Percentiles rank a stretch among this genome's conserved stretches.
phyloP scores from a whole-genome alignment of 2,797 vertebrate species.

The Heterohyrax brucei region DNA sequence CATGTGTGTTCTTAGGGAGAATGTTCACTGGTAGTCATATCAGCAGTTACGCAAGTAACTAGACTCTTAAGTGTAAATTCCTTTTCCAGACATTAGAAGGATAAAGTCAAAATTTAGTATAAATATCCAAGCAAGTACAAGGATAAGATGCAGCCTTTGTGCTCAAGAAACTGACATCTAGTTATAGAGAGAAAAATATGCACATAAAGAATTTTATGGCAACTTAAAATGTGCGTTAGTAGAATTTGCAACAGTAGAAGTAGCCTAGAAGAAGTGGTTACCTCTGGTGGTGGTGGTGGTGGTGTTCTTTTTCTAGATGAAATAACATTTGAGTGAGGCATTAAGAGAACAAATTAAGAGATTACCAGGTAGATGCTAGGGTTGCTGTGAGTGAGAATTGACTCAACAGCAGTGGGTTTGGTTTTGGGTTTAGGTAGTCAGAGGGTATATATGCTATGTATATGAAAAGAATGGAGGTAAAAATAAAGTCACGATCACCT shows the following conservation, averaged over 20 bases:
- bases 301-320: constrained; percentile 15
- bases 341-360: constrained; percentile 44
- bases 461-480: too few relatives aligned
- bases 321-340: neutral
- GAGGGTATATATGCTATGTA: too few relatives aligned
- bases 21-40: neutral
- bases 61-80: neutral
- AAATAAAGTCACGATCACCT: neutral
- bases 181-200: constrained; percentile 22
- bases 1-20: neutral
- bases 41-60: neutral
- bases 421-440: too few relatives aligned
- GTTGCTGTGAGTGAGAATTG: too few relatives aligned
- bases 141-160: neutral
- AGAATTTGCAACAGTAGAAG: constrained; percentile 1
- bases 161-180: constrained; percentile 32
- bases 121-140: constrained; percentile 51
- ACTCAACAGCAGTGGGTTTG: too few relatives aligned
- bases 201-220: neutral
- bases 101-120: constrained; percentile 47
- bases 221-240: neutral
- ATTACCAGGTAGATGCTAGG: neutral
- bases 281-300: neutral
- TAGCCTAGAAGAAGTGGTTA: neutral
- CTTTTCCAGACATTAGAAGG: constrained; percentile 16